Evolutionary conservation across 1,140 invertebrate genomes (phyloP).

Genomic region (Lethrus apterus): DNA sequence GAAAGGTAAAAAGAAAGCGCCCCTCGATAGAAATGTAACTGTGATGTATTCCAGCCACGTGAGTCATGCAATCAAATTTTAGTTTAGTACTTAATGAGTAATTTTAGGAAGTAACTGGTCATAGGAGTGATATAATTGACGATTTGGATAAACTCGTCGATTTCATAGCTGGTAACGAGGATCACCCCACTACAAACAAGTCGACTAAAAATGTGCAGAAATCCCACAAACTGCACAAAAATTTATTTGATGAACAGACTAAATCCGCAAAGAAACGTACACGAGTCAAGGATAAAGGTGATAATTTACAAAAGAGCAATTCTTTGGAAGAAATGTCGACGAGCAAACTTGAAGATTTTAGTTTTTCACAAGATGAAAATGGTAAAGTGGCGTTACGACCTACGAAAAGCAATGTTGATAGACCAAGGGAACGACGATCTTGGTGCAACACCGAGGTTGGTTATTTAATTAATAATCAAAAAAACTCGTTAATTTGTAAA

Average conservation of each 20-base stretch:
- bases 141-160: slow-evolving; percentile 45
- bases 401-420: slow-evolving; percentile 37
- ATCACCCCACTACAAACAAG: slow-evolving; percentile 8
- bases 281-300: background rate
- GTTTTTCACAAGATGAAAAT: slow-evolving; percentile 19
- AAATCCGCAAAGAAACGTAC: slow-evolving; percentile 37
- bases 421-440: slow-evolving; percentile 47
- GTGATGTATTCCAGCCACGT: slow-evolving; percentile 29
- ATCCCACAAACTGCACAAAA: slow-evolving; percentile 32
- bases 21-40: slow-evolving; percentile 32
- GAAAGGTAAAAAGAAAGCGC: slow-evolving; percentile 31
- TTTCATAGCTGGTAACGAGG: slow-evolving; percentile 46
- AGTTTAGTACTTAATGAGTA: background rate
- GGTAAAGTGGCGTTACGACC: slow-evolving; percentile 25
- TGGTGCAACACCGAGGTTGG: slow-evolving; percentile 56
- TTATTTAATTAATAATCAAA: too few species aligned
- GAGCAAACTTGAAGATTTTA: slow-evolving; percentile 56
- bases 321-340: slow-evolving; percentile 65
- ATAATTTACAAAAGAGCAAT: slow-evolving; percentile 51
- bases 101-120: slow-evolving; percentile 30
- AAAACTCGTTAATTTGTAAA: too few species aligned
- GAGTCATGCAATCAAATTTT: slow-evolving; percentile 11
- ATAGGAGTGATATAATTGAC: slow-evolving; percentile 37
- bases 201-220: slow-evolving; percentile 24
- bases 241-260: slow-evolving; percentile 30